Evolutionary conservation across 2,888 invertebrate species (phyloP), one percentile per base, ranked within the genome.

Genomic region (Amitus sp.): DNA sequence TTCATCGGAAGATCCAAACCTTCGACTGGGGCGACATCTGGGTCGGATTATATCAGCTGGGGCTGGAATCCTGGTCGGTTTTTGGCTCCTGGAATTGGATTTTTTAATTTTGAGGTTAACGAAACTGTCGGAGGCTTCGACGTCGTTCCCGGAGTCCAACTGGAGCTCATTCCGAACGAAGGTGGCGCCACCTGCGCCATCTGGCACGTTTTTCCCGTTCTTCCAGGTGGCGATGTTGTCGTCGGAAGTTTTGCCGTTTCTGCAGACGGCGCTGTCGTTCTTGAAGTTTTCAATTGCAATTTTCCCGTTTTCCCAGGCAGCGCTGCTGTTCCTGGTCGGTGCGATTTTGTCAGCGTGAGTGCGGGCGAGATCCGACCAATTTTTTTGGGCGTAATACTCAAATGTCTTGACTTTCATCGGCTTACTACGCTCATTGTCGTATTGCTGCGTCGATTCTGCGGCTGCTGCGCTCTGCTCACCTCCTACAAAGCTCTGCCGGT

Each of bases 401-500:
- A 75, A 78, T 15, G 79, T 78, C 37, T 75, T 74, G 49, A 78
- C 42, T 61, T 74, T 80, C 76, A 81, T 72, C 80, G 78, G 76
- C 79, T 80, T 73, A 79, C 78, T 68, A 77, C 79, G 77, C 79
- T 81, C 72, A 80, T 77, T 49, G 76, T 78, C 57, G 78, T 78
- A 67, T 78, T 80, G 78, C 78, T 80, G 68, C 78, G 76, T 37
- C 76, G 77, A 50, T 75, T 79, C 66, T 72, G 55, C 17, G 71
- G 65, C 49, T 71, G 70, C 57, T 72, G 74, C 58, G 74, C 75
- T 71, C 69, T 75, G 75, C 67, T 79, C 76, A 76, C 75, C 77
- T 80, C 80, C 80, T 81, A 76, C 74, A 81, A 80, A 79, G 75
- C 80, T 80, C 80, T 80, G 80, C 72, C 77, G 76, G 75, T 78